A percentile compares a stretch with the other conserved stretches of the same genome.
phyloP scores from a whole-genome alignment of 2,888 invertebrate genomes.

The Aphidoletes aphidimyza region DNA sequence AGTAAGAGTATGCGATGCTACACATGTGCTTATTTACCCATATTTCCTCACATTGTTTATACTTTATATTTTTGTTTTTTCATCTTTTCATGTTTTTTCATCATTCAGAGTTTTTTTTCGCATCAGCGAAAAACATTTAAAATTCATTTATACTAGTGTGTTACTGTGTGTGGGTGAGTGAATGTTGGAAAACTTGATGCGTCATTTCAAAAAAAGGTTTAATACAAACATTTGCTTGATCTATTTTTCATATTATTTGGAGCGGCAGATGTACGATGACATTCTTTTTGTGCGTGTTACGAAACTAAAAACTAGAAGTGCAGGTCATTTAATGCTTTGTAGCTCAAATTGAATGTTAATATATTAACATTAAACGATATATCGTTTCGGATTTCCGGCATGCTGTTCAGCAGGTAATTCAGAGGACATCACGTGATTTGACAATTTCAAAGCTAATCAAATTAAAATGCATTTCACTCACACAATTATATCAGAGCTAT shows the following conservation, averaged over 20 bases:
- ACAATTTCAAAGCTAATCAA: too few relatives aligned
- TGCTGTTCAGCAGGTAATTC: not conserved
- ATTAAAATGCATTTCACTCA: too few relatives aligned
- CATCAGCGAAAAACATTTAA: not conserved
- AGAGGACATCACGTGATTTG: too few relatives aligned
- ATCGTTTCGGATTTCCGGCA: not conserved
- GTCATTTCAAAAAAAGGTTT: not conserved
- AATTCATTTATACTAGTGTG: conserved; percentile 1
- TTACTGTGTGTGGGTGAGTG: not conserved
- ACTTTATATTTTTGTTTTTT: not conserved
- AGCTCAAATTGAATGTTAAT: not conserved
- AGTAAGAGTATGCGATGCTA: not conserved
- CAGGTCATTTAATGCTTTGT: not conserved
- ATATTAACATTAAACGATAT: too few relatives aligned
- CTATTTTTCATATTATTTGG: not conserved
- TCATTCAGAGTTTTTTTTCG: not conserved
- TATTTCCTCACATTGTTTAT: not conserved
- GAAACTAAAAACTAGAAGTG: not conserved
- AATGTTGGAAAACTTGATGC: too few relatives aligned
- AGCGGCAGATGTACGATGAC: not conserved
- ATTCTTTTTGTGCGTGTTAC: not conserved
- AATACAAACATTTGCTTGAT: not conserved
- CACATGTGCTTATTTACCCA: conserved; percentile 29
- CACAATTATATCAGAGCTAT: too few relatives aligned
- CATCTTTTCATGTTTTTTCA: conserved; percentile 27